A percentile compares a stretch with the other conserved stretches of the same genome.
Conservation (phyloP, 2,888 invertebrate species). For the Eupithecia subumbrata region DNA sequence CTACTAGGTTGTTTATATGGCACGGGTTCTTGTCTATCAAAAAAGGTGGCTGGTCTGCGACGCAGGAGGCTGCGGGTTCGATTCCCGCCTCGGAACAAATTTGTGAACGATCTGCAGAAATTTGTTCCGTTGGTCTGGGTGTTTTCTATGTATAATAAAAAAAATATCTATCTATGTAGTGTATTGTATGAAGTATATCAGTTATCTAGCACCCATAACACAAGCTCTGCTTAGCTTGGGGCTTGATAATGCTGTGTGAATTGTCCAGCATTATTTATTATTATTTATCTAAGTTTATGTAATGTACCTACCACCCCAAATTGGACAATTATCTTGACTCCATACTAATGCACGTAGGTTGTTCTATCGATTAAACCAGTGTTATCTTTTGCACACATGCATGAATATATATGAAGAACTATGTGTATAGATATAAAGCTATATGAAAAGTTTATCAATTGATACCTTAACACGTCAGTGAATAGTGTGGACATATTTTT, state of each 20-base stretch:
- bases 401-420: not conserved
- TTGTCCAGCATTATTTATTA: too few species aligned
- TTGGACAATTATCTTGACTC: not conserved
- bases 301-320: not conserved
- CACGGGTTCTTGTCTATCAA: not conserved
- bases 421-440: not conserved
- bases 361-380: not conserved
- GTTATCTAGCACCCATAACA: too few species aligned
- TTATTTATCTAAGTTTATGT: not conserved
- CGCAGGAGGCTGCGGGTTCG: too few species aligned
- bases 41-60: too few species aligned
- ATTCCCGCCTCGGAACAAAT: too few species aligned
- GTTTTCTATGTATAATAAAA: too few species aligned
- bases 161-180: too few species aligned
- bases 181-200: too few species aligned
- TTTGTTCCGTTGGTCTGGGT: too few species aligned
- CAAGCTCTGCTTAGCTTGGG: too few species aligned
- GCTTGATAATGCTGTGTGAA: too few species aligned
- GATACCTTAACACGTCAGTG: conserved; percentile 1
- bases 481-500: not conserved
- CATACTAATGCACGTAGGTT: not conserved
- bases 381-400: conserved; percentile 7
- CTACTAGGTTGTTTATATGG: not conserved
- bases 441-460: conserved; percentile 6
- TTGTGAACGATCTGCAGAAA: too few species aligned